Conservation (phyloP, 2,888 invertebrate species). For the Maniola hyperantus region DNA sequence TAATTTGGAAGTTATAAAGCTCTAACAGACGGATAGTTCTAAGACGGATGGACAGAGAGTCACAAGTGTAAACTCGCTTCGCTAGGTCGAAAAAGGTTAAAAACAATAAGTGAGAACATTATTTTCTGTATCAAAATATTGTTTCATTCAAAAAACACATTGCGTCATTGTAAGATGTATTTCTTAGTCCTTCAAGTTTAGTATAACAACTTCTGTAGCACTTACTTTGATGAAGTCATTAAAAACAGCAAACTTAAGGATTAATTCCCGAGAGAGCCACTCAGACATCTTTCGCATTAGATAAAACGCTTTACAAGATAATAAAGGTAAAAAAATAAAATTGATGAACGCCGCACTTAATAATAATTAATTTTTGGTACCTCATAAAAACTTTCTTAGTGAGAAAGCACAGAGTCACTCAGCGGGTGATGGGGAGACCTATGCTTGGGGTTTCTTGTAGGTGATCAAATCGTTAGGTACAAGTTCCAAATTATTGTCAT, state of each 20-base stretch:
- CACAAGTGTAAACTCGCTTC: too few relatives aligned
- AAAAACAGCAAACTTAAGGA: slow-evolving; percentile 35
- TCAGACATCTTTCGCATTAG: slow-evolving; percentile 17
- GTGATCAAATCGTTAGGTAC: too few relatives aligned
- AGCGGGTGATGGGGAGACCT: too few relatives aligned
- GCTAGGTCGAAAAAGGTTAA: too few relatives aligned
- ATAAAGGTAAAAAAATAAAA: slow-evolving; percentile 10
- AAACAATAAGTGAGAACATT: not conserved
- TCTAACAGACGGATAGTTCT: too few relatives aligned
- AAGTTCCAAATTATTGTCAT: too few relatives aligned
- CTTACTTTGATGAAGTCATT: slow-evolving; percentile 40
- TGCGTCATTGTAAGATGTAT: slow-evolving; percentile 9
- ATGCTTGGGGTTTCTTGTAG: too few relatives aligned
- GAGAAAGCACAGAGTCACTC: too few relatives aligned
- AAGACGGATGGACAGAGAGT: too few relatives aligned
- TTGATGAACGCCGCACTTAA: slow-evolving; percentile 1
- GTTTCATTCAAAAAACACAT: slow-evolving; percentile 9
- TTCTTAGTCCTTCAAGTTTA: slow-evolving; percentile 20
- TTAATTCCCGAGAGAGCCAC: slow-evolving; percentile 26
- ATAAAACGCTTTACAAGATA: slow-evolving; percentile 13
- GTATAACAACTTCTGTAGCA: slow-evolving; percentile 32
- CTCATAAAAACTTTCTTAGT: too few relatives aligned
- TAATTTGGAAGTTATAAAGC: too few relatives aligned
- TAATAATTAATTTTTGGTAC: not conserved
- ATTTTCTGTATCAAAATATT: not conserved